Evolutionary conservation across 2,888 invertebrate genomes (phyloP).

Genomic region (Mellilla xanthometata): DNA sequence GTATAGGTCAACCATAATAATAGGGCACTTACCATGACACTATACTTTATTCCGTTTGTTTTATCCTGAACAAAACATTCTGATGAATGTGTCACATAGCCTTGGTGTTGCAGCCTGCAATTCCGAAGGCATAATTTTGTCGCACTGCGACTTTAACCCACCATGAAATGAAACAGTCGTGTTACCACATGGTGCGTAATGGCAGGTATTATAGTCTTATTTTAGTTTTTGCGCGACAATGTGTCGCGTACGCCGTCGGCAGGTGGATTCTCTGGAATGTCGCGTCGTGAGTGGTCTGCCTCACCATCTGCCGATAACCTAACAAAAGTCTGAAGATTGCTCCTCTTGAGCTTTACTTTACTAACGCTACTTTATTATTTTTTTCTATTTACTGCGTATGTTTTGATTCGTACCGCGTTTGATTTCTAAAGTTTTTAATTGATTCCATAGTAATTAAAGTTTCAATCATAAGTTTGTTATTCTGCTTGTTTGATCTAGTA

Average conservation of each 20-base stretch:
- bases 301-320: conserved; percentile 39
- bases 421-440: no score
- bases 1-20: conserved; percentile 8
- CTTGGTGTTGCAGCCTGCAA: conserved; percentile 35
- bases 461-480: no score
- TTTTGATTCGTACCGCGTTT: no score
- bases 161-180: conserved; percentile 43
- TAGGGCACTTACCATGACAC: conserved; percentile 6
- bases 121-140: conserved; percentile 24
- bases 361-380: background rate
- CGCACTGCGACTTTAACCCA: conserved; percentile 38
- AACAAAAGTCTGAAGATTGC: conserved; percentile 28
- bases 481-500: no score
- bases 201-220: conserved; percentile 30
- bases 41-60: conserved; percentile 7
- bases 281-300: conserved; percentile 32
- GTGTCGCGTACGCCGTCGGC: conserved; percentile 36
- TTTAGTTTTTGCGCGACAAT: conserved; percentile 56
- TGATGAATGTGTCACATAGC: conserved; percentile 26
- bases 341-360: conserved; percentile 14
- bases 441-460: no score
- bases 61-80: conserved; percentile 14
- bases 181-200: conserved; percentile 40
- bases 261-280: conserved; percentile 36
- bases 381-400: background rate